phyloP scores from a whole-genome alignment of 2,888 invertebrate species.

The Augiades crinisus region DNA sequence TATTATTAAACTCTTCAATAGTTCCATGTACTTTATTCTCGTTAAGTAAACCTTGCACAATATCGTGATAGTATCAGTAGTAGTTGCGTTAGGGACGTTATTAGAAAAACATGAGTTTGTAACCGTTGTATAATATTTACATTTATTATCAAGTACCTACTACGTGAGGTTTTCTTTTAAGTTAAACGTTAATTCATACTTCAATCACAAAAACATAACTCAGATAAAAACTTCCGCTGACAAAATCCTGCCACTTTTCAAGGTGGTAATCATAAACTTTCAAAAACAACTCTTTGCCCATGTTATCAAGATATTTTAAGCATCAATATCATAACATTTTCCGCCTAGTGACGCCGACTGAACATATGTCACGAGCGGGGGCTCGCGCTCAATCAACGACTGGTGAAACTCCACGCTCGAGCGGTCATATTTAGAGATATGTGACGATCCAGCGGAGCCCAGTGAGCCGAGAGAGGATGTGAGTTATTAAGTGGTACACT shows the following conservation, averaged over 20 bases:
- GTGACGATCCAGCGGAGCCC: slow-evolving; percentile 79
- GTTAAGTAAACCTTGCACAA: slow-evolving; percentile 54
- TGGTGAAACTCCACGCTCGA: slow-evolving; percentile 64
- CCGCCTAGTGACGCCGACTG: slow-evolving; percentile 3
- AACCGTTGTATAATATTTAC: too few relatives aligned
- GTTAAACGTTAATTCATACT: too few relatives aligned
- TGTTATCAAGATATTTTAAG: background rate
- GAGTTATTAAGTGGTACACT: slow-evolving; percentile 79
- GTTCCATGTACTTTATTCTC: slow-evolving; percentile 69
- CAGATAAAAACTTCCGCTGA: too few relatives aligned
- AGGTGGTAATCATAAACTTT: too few relatives aligned
- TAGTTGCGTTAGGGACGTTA: slow-evolving; percentile 7
- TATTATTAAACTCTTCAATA: slow-evolving; percentile 80
- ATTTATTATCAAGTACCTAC: too few relatives aligned
- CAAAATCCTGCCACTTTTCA: too few relatives aligned
- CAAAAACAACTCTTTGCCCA: background rate
- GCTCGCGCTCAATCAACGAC: slow-evolving; percentile 42
- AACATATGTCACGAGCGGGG: slow-evolving; percentile 20
- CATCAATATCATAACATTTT: slow-evolving; percentile 15
- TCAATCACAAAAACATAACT: too few relatives aligned
- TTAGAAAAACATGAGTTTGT: too few relatives aligned
- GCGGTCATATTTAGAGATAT: slow-evolving; percentile 76
- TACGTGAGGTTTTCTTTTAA: too few relatives aligned
- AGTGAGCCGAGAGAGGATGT: slow-evolving; percentile 78
- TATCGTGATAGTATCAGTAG: slow-evolving; percentile 25